These are phyloP conservation scores for Pandemis cinnamomeana DNA, from an alignment of 2,888 invertebrate genomes.

Conservation along the genomic window DNA sequence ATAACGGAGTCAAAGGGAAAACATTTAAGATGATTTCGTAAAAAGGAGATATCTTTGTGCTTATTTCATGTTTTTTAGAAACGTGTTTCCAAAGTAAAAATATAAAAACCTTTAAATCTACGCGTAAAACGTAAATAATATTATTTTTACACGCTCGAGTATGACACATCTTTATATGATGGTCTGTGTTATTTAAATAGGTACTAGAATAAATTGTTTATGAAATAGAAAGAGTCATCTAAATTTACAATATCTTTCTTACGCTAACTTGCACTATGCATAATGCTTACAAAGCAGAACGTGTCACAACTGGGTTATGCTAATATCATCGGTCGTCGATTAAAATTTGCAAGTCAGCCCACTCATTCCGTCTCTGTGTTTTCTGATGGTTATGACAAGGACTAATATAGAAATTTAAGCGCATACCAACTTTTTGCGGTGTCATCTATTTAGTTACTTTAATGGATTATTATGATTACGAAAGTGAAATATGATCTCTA, in stretches of 20 bases:
- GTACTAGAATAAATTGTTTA: too few species aligned
- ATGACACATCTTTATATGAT: background rate
- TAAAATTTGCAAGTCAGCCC: background rate
- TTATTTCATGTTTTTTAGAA: background rate
- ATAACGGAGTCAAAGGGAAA: background rate
- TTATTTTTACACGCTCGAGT: too few species aligned
- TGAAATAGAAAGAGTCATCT: background rate
- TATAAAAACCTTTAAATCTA: background rate
- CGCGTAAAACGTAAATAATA: background rate
- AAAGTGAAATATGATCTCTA: conserved; percentile 29
- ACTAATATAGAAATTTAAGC: background rate
- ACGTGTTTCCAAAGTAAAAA: background rate
- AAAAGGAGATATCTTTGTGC: background rate
- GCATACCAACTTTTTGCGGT: background rate
- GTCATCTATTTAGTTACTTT: background rate
- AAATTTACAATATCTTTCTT: background rate
- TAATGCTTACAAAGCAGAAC: background rate
- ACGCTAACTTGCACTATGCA: background rate
- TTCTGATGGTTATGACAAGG: background rate
- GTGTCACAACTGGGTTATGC: background rate
- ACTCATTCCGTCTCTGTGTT: background rate
- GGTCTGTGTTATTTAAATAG: too few species aligned
- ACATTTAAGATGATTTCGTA: background rate
- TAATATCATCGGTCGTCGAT: background rate
- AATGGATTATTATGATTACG: background rate